These are phyloP conservation scores for Lasioglossum oenotherae DNA, from an alignment of 2,888 invertebrate species.

Conservation along the genomic window DNA sequence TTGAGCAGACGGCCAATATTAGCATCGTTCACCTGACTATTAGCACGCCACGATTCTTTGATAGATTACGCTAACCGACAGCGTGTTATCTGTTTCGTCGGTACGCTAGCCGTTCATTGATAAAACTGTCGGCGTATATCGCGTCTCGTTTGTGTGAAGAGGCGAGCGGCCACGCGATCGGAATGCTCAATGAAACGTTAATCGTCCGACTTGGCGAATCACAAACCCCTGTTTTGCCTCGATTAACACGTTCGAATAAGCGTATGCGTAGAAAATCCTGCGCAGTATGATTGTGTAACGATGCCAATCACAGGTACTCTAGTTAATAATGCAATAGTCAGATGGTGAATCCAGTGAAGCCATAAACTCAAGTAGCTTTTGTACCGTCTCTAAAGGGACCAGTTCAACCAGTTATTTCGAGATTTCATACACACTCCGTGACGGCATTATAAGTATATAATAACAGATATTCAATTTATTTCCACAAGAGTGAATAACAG, in stretches of 20 bases:
- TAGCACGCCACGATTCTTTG: constrained; percentile 47
- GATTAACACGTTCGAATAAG: background rate
- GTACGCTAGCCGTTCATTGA: constrained; percentile 51
- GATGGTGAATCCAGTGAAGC: background rate
- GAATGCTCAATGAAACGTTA: constrained; percentile 50
- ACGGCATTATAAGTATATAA: too few relatives aligned
- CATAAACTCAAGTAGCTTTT: background rate
- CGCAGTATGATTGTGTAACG: background rate
- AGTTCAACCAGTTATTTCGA: background rate
- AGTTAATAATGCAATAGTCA: background rate
- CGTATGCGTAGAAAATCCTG: background rate
- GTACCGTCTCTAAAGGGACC: too few relatives aligned
- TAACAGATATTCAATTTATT: too few relatives aligned
- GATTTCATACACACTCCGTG: background rate
- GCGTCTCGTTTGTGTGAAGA: constrained; percentile 58
- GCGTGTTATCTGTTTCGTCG: constrained; percentile 46
- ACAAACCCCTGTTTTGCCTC: constrained; percentile 4
- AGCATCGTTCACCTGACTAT: constrained; percentile 18
- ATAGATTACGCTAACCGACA: constrained; percentile 42
- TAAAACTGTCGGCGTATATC: constrained; percentile 55
- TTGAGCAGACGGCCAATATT: constrained; percentile 18
- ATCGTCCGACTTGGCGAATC: constrained; percentile 24
- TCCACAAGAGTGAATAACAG: too few relatives aligned
- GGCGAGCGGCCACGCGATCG: constrained; percentile 50
- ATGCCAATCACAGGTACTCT: background rate